phyloP scores from a whole-genome alignment of 2,797 vertebrate species.

The Acanthiza pusilla region DNA sequence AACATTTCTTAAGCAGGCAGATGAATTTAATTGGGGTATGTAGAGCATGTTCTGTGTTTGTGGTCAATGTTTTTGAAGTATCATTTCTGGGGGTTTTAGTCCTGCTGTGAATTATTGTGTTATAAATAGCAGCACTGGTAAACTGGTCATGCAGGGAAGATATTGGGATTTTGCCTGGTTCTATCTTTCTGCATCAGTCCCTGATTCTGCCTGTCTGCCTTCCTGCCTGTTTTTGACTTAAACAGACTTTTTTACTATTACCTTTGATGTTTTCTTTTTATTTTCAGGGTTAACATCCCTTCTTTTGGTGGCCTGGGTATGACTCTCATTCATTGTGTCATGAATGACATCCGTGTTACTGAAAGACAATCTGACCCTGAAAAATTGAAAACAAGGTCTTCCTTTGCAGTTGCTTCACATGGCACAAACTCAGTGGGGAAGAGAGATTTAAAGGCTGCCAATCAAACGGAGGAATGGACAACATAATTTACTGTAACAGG shows the following conservation, averaged over 20 bases:
- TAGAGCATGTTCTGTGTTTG: not conserved
- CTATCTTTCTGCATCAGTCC: not conserved
- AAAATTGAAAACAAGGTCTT: conserved; percentile 51
- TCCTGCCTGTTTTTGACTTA: not conserved
- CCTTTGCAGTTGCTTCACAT: conserved; percentile 31
- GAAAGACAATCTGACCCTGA: conserved; percentile 40
- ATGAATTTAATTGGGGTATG: not conserved
- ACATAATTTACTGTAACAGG: conserved; percentile 10
- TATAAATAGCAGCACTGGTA: not conserved
- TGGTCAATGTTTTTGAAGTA: not conserved
- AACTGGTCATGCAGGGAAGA: not conserved
- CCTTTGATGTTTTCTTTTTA: conserved; percentile 1
- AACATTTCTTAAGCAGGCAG: not conserved
- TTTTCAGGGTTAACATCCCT: conserved; percentile 18
- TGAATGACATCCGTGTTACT: conserved; percentile 13
- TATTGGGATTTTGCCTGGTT: not conserved
- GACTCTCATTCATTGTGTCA: conserved; percentile 32
- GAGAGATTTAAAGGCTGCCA: conserved; percentile 25
- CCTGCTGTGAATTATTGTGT: not conserved
- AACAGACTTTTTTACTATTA: not conserved
- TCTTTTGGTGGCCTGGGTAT: conserved; percentile 13
- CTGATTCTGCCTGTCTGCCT: not conserved
- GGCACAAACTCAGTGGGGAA: not conserved
- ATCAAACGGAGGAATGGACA: not conserved
- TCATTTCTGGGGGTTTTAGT: not conserved